Evolutionary conservation across 2,113 vertebrate genomes (phyloP).

Genomic region (Tonatia bakeri): DNA sequence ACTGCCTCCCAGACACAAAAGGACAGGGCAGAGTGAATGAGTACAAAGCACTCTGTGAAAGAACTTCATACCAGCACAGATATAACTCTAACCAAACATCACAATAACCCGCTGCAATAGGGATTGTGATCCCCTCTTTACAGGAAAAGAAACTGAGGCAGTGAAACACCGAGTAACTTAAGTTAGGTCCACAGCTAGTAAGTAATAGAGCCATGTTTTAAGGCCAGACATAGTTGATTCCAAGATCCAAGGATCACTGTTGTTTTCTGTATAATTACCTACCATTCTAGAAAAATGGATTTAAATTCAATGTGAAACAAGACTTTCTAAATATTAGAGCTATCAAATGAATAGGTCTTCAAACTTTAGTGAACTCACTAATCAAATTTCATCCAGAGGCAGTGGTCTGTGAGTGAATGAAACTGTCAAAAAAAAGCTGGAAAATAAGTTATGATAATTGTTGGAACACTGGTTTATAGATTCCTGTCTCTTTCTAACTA

Average conservation of each 20-base stretch:
- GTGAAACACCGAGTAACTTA: background rate
- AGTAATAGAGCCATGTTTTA: background rate
- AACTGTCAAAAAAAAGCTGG: background rate
- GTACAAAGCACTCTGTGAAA: too few relatives aligned
- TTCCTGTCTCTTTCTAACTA: background rate
- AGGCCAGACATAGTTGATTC: background rate
- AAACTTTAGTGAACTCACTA: background rate
- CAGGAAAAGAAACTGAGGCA: background rate
- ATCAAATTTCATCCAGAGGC: background rate
- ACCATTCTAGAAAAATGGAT: background rate
- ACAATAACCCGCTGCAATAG: background rate
- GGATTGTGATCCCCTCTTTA: background rate
- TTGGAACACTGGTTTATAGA: background rate
- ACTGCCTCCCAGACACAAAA: background rate
- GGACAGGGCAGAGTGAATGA: background rate
- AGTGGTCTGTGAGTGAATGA: background rate
- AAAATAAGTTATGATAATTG: background rate
- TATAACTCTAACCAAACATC: background rate
- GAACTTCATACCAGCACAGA: background rate
- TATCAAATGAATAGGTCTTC: background rate
- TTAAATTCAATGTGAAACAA: background rate
- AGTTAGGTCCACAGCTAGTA: background rate
- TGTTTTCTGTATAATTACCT: background rate
- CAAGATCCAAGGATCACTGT: background rate
- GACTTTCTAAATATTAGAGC: background rate